phyloP scores from a whole-genome alignment of 1,140 invertebrate species.

The Planococcus citri region DNA sequence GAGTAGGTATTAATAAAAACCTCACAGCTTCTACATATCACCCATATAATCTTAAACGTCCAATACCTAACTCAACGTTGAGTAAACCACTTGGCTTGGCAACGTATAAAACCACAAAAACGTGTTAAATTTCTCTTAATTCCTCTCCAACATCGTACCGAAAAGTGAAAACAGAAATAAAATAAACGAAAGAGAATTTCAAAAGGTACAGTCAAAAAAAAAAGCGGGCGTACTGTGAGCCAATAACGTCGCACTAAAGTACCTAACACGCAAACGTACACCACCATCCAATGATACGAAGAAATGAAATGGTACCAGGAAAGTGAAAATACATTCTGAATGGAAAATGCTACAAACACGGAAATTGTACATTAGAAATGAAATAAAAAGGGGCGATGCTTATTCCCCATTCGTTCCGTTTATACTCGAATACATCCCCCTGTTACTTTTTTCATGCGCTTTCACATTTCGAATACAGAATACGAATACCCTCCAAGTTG shows the following conservation, averaged over 20 bases:
- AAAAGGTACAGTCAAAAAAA: neutral
- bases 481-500: too few species aligned
- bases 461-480: too few species aligned
- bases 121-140: too few species aligned
- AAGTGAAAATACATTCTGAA: neutral
- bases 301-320: neutral
- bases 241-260: neutral
- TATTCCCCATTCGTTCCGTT: neutral
- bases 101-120: too few species aligned
- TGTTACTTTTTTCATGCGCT: neutral
- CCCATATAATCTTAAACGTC: too few species aligned
- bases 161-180: neutral
- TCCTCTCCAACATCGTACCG: too few species aligned
- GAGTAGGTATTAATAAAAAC: too few species aligned
- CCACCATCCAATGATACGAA: neutral
- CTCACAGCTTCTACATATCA: too few species aligned
- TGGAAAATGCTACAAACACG: neutral
- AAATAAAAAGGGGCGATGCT: neutral
- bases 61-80: too few species aligned
- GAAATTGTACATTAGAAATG: slow-evolving; percentile 7
- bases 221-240: neutral
- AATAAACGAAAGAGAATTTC: neutral
- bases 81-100: too few species aligned
- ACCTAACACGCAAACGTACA: neutral
- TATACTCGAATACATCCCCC: neutral